These are phyloP conservation scores for Agapornis roseicollis DNA, from an alignment of 2,113 vertebrate species.

Conservation along the genomic window DNA sequence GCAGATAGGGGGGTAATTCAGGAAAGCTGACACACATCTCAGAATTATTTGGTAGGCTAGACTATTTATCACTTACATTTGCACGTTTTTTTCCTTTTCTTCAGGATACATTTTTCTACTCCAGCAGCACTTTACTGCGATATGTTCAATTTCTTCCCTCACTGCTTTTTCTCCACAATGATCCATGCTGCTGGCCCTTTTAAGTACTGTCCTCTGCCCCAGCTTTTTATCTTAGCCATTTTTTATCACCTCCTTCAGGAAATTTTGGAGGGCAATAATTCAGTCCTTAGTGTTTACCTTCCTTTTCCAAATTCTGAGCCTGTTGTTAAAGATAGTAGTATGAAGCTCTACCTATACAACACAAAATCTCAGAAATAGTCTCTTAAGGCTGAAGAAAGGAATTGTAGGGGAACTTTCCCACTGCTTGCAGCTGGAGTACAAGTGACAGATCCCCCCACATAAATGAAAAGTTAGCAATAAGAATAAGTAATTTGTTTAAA, in stretches of 20 bases:
- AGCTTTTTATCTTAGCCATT: not conserved
- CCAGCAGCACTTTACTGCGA: not conserved
- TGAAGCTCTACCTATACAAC: not conserved
- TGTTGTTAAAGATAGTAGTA: not conserved
- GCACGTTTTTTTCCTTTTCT: not conserved
- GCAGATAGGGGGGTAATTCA: not conserved
- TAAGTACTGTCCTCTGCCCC: accelerated
- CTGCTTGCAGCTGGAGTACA: not conserved
- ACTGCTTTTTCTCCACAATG: not conserved
- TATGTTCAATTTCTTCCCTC: not conserved
- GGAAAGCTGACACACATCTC: not conserved
- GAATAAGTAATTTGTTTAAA: not conserved
- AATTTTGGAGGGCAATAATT: not conserved
- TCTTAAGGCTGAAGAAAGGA: not conserved
- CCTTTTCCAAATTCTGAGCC: not conserved
- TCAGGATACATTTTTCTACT: not conserved
- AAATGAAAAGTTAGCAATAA: not conserved
- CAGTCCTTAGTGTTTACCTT: not conserved
- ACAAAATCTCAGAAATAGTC: not conserved
- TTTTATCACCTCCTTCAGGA: not conserved
- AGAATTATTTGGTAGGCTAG: not conserved
- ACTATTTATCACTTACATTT: not conserved
- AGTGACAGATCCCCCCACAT: not conserved
- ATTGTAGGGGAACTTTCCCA: not conserved
- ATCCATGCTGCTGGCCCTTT: not conserved